Base-by-base conservation (phyloP, 2,888 invertebrate genomes). In the Nemotelus pantherinus region DNA sequence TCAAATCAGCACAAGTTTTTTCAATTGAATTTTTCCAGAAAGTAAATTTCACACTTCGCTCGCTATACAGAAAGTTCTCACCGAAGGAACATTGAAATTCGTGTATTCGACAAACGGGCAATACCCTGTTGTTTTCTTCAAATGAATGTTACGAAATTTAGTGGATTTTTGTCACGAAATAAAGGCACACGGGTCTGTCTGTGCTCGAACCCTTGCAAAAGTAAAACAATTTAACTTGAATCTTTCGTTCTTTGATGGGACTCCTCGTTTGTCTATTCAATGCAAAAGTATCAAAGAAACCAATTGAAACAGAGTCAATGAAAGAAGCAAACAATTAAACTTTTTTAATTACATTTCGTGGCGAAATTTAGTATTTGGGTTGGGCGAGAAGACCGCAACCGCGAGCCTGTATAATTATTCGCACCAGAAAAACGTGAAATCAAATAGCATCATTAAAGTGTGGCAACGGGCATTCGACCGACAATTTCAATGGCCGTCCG, bases 291-390 rank as follows among this genome's bases (percentile, higher is more conserved):
- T 10, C 39, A n/a, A 6, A n/a, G 6, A 63, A 55, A 43, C 6
- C 55, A 70, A 70, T 55, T 43, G 25, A 6, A 64, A 39, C 5
- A 67, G 48, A 39, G 43, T 55, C 55, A 43, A 70, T 50, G 10
- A 39, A 70, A 43, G 43, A 9, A 47, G 41, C n/a, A 47, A 65
- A 44, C 25, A 43, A 10, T 10, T 53, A 70, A 70, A 70, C 70
- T 70, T 70, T 70, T 70, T 47, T 70, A 70, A 70, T 70, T 47
- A 70, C 70, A 70, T 70, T 65, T 70, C 70, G 5, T 41, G 55
- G 53, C 63, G 7, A 63, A 4, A 43, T 58, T 63, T 43, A 25
- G 6, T 4, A 4, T 63, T 39, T 4, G 3, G 39, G 25, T 55
- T 39, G 9, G 47, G 5, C 5, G 4, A 0, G 10, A 50, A 68